Evolutionary conservation across 2,797 vertebrate genomes (phyloP).

Genomic region (Rhinichthys osculus): DNA sequence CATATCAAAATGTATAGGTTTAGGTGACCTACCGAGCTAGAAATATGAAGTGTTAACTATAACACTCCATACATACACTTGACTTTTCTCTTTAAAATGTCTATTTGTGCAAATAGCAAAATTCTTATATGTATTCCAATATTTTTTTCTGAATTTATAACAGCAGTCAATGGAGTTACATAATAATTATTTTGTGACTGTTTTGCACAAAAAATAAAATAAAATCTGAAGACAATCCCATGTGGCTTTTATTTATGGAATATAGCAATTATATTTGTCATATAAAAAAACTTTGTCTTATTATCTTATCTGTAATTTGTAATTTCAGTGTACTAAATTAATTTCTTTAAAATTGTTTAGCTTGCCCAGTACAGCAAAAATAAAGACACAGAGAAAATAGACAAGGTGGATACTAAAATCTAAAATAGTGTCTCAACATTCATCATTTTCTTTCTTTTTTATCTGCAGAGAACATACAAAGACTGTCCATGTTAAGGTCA

Average conservation of each 20-base stretch:
- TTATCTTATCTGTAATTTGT: constrained; percentile 6
- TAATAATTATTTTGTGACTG: constrained; percentile 33
- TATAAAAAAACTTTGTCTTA: constrained; percentile 4
- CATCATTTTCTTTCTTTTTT: constrained; percentile 1
- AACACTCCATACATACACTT: constrained; percentile 56
- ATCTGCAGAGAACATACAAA: constrained; percentile 2
- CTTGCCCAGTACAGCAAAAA: constrained; percentile 29
- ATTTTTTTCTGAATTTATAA: constrained; percentile 65
- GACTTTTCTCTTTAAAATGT: constrained; percentile 54
- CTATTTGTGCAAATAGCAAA: constrained; percentile 85
- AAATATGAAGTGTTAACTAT: constrained; percentile 10
- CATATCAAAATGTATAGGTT: constrained; percentile 14
- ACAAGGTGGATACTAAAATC: constrained; percentile 32
- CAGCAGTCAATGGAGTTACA: constrained; percentile 60
- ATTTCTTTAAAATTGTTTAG: constrained; percentile 18
- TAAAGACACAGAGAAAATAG: constrained; percentile 36
- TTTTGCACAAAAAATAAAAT: constrained; percentile 10
- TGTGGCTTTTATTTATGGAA: constrained; percentile 30
- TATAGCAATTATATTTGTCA: constrained; percentile 20
- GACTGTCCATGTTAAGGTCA: constrained; percentile 6
- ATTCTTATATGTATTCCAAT: constrained; percentile 82
- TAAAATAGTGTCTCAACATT: constrained; percentile 50
- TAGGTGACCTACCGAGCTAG: constrained; percentile 38
- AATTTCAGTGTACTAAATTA: constrained; percentile 5
- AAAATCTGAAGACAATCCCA: constrained; percentile 5